Evolutionary conservation across 2,888 invertebrate species (phyloP).

Genomic region (Eutolmus rufibarbis): DNA sequence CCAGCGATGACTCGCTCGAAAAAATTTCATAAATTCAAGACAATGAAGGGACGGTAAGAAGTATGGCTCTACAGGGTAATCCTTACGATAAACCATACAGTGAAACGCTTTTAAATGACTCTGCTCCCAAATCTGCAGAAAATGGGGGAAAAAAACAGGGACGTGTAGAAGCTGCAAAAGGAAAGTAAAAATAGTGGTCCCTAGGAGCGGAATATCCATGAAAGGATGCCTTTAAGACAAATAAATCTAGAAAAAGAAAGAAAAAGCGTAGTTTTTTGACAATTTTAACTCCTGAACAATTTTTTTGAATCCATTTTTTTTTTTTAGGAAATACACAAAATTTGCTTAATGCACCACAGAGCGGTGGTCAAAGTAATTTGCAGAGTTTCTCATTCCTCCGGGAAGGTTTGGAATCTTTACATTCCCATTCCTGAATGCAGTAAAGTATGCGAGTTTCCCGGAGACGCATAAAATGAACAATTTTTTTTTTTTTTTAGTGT

Average conservation of each 20-base stretch:
- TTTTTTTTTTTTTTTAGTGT: neutral
- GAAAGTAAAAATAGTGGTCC: neutral
- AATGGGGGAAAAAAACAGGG: neutral
- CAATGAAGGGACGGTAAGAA: neutral
- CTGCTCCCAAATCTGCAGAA: neutral
- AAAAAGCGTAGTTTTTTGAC: neutral
- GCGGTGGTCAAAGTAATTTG: neutral
- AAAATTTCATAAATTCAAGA: neutral
- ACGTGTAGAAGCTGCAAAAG: neutral
- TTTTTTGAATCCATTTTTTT: neutral
- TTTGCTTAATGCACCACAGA: neutral
- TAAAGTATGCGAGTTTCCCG: neutral
- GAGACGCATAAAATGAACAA: neutral
- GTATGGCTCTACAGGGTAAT: neutral
- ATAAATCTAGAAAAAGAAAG: neutral
- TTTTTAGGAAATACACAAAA: neutral
- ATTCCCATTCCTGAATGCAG: neutral
- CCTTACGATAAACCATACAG: neutral
- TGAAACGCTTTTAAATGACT: neutral
- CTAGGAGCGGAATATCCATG: neutral
- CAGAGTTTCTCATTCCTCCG: neutral
- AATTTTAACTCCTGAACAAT: neutral
- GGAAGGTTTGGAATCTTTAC: neutral
- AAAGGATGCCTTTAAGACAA: neutral
- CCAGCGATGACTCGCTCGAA: neutral